Base-by-base conservation (phyloP, 2,888 invertebrate genomes). In the Corbicula japonica region DNA sequence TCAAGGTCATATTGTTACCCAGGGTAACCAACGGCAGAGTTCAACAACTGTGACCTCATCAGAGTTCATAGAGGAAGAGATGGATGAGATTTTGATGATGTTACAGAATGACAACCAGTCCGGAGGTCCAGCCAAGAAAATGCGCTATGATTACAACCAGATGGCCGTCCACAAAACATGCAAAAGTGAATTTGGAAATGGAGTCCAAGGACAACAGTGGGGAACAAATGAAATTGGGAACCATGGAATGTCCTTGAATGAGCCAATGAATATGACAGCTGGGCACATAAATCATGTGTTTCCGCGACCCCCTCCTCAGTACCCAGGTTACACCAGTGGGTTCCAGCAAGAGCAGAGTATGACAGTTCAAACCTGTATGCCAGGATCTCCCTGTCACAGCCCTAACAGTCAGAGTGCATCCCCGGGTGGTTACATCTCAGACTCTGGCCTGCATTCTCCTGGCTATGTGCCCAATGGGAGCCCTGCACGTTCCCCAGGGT, bases 1-100 rank as follows among this genome's bases (percentile, higher is more conserved):
- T 32, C 77, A 77, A 30, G 61, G 61, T 23, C 52, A 54, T 4
- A 48, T 35, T 15, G 38, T 66, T 38, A 30, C 66, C n/a, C 28
- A 30, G 21, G 30, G 12, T 23, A 61, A 35, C 35, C 63, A 63
- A 18, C 28, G 63, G 46, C 76, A 72, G 34, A 48, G 23, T 26
- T 34, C 48, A n/a, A 76, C 69, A 50, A 60, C 52, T 56, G 35
- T 70, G 2, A 44, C 76, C 18, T 50, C 79, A 10, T 46, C 73
- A 18, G 77, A 80, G 32, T 83, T 83, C 30, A 80, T 77, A n/a
- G 87, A 87, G 32, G 87, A 87, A 41, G 86, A 86, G 41, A 87
- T 87, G 87, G 87, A 87, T 62, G 87, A 87, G 23, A 85, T 87
- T n/a, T 68, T 87, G 52, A 83, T 77, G 77, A 69, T 83, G 60